These are phyloP conservation scores for Isichthys henryi DNA, from an alignment of 2,113 vertebrate species.

Conservation along the genomic window DNA sequence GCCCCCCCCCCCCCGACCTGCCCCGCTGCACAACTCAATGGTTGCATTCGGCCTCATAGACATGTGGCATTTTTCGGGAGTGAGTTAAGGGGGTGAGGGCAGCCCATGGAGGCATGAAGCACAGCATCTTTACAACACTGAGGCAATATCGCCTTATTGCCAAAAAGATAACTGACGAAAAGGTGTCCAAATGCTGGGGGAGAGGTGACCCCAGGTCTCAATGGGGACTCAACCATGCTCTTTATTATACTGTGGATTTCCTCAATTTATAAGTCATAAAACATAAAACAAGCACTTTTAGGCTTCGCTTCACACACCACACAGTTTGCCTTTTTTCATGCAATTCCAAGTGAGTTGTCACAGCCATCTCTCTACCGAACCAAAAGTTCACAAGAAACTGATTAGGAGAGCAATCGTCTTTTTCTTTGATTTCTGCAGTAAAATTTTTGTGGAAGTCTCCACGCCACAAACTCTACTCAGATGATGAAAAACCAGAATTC, in stretches of 20 bases:
- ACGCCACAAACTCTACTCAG: not conserved
- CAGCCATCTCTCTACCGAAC: not conserved
- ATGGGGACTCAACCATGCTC: not conserved
- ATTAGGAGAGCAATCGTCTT: not conserved
- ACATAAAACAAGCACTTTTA: not conserved
- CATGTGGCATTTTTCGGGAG: not conserved
- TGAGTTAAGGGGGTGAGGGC: not conserved
- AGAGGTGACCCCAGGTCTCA: not conserved
- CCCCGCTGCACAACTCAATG: slow-evolving; percentile 14
- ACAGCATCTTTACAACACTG: not conserved
- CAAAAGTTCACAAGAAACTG: not conserved
- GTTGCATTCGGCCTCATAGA: not conserved
- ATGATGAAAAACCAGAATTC: not conserved
- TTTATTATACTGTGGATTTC: not conserved
- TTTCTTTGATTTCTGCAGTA: not conserved
- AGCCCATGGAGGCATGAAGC: not conserved
- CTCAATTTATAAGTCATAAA: not conserved
- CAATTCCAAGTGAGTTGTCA: not conserved
- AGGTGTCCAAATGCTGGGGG: not conserved
- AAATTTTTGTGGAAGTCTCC: not conserved
- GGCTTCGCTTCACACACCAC: not conserved
- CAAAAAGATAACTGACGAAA: not conserved
- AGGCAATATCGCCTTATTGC: not conserved
- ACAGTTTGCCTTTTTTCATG: not conserved
- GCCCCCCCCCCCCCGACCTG: slow-evolving; percentile 26